Base-by-base conservation (phyloP, 2,888 invertebrate species). In the Synanthedon formicaeformis region DNA sequence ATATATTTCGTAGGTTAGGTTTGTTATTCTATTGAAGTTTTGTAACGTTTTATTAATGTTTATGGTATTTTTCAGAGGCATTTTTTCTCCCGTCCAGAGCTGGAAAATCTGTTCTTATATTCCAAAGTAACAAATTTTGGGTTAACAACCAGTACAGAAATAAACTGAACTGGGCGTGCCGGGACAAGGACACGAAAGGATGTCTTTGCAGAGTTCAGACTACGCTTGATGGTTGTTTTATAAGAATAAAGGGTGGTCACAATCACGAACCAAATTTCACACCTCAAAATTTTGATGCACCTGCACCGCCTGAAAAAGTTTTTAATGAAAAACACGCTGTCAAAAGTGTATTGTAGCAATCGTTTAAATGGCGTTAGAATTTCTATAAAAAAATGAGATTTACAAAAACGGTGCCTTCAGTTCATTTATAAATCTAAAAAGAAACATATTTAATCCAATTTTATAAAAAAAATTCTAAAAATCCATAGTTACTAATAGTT, bases 141-240 rank as follows among this genome's bases (percentile, higher is more conserved):
- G 81, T 87, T 56, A 87, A 87, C 64, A 87, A 86, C 58, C 83
- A 82, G 59, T 87, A 87, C 57, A 69, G 85, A 3, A 76, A 75
- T 54, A 87, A 86, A 60, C 57, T 87, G 59, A 87, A 87, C 63
- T 87, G 87, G 87, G 87, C 87, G 13, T 87, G 87, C 56, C 75
- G 84, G 13, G 86, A 87, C 60, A 87, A 87, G 65, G 86, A 87
- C 58, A 67, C 73, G 8, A 75, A 62, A 54, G 80, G 81, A 14
- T 87, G 87, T 56, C 64, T 85, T 18, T 87, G 87, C 58, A 71
- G 87, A 57, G 85, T 87, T 13, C 87, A 87, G 64, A 87, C 87
- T n/a, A 81, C 83, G n/a, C 60, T 80, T 60, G 79, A 83, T 18
- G 87, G 87, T 3, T 74, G 75, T 41, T 83, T 87, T 60, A 71